Evolutionary conservation across 2,113 vertebrate species (phyloP).

Genomic region (Platichthys flesus): DNA sequence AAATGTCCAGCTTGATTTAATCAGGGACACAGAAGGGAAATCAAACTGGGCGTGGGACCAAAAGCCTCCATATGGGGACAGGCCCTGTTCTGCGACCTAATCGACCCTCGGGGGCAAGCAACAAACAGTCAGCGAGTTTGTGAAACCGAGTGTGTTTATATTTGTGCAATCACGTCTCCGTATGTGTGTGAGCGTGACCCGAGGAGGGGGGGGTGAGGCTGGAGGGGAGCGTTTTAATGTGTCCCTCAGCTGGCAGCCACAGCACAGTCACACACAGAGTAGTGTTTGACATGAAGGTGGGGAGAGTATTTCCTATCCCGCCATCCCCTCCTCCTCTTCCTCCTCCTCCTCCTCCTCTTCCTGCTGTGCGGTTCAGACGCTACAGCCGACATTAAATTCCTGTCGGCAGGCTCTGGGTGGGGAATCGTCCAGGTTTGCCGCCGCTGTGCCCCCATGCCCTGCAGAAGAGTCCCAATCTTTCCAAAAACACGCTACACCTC

Average conservation of each 20-base stretch:
- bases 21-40: slow-evolving; percentile 62
- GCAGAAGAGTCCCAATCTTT: slow-evolving; percentile 30
- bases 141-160: slow-evolving; percentile 38
- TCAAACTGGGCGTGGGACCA: slow-evolving; percentile 62
- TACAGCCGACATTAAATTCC: slow-evolving; percentile 63
- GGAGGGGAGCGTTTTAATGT: slow-evolving; percentile 55
- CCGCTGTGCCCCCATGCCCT: slow-evolving; percentile 35
- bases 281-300: slow-evolving; percentile 65
- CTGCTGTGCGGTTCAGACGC: slow-evolving; percentile 63
- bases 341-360: slow-evolving; percentile 37
- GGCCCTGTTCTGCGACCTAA: slow-evolving; percentile 51
- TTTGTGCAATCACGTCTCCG: slow-evolving; percentile 32
- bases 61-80: slow-evolving; percentile 60
- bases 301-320: slow-evolving; percentile 69
- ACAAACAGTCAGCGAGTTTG: slow-evolving; percentile 50
- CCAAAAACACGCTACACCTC: slow-evolving; percentile 29
- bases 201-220: slow-evolving; percentile 1
- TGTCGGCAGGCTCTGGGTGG: slow-evolving; percentile 62
- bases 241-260: slow-evolving; percentile 71
- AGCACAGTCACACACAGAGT: slow-evolving; percentile 65
- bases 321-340: slow-evolving; percentile 37
- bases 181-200: slow-evolving; percentile 34
- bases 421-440: slow-evolving; percentile 33
- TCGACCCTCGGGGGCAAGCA: slow-evolving; percentile 42
- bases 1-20: slow-evolving; percentile 79